Evolutionary conservation across 1,140 invertebrate genomes (phyloP).

Genomic region (Pteromalus puparum): DNA sequence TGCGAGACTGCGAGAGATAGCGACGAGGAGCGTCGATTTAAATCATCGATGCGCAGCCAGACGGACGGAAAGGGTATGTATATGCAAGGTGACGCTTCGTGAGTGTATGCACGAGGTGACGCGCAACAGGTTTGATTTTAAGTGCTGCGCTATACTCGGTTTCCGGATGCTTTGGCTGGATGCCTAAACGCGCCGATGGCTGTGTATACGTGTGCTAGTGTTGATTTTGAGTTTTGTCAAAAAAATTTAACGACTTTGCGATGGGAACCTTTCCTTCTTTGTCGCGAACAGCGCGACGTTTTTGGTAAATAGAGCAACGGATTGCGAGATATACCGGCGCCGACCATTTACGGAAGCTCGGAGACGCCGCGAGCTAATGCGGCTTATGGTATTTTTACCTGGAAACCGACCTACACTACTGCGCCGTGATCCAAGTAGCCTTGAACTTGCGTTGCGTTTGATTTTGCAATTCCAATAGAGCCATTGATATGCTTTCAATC

Average conservation of each 20-base stretch:
- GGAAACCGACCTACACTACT: background rate
- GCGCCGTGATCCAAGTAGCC: background rate
- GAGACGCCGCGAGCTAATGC: too few species aligned
- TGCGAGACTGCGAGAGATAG: slow-evolving; percentile 13
- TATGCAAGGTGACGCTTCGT: too few species aligned
- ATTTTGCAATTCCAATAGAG: background rate
- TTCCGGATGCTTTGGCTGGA: background rate
- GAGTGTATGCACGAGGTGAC: too few species aligned
- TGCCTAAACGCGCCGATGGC: background rate
- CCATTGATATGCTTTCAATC: background rate
- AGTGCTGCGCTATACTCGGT: too few species aligned
- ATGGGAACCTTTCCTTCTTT: too few species aligned
- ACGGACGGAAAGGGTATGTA: background rate
- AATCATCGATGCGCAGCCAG: slow-evolving; percentile 16
- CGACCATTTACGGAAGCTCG: slow-evolving; percentile 16
- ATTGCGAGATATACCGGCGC: background rate
- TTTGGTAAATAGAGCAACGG: slow-evolving; percentile 25
- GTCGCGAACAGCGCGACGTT: background rate
- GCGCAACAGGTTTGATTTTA: background rate
- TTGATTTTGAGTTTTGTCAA: too few species aligned
- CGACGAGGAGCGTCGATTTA: slow-evolving; percentile 39
- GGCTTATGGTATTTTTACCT: background rate
- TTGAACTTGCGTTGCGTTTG: background rate
- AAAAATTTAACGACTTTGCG: too few species aligned
- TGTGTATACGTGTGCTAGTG: too few species aligned